These are phyloP conservation scores for Calephelis perditalis DNA, from an alignment of 2,888 invertebrate species.

Conservation along the genomic window DNA sequence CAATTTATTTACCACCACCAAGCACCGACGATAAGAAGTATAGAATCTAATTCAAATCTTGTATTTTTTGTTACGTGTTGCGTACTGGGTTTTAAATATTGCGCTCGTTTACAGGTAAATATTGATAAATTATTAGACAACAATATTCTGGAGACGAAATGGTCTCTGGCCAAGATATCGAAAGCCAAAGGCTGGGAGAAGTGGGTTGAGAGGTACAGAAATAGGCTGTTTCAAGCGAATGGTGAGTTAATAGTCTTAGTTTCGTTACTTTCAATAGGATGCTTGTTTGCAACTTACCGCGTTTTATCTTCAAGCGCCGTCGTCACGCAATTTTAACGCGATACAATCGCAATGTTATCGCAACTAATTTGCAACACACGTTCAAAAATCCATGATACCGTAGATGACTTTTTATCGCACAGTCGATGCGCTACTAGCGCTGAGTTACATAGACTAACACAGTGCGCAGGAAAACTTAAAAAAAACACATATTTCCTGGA, in stretches of 20 bases:
- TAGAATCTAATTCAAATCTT: no score
- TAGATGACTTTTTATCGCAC: no score
- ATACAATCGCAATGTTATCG: no score
- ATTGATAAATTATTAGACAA: slow-evolving; percentile 43
- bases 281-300: no score
- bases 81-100: not conserved
- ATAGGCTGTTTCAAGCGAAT: slow-evolving; percentile 45
- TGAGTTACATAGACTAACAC: no score
- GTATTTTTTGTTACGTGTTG: not conserved
- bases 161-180: slow-evolving; percentile 65
- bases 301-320: no score
- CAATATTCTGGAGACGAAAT: slow-evolving; percentile 46
- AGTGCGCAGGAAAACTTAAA: no score
- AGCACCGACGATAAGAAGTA: not conserved
- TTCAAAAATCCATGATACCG: no score
- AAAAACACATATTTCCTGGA: no score
- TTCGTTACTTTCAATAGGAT: not conserved
- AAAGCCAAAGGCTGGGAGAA: slow-evolving; percentile 46
- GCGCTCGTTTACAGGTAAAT: slow-evolving; percentile 41
- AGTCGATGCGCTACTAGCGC: no score
- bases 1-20: fast-evolving
- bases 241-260: slow-evolving; percentile 35
- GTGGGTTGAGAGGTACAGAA: slow-evolving; percentile 56
- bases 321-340: no score
- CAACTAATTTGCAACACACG: no score